Evolutionary conservation across 2,113 vertebrate species (phyloP), one percentile per base, ranked within the genome.

Genomic region (Psettodes erumei): DNA sequence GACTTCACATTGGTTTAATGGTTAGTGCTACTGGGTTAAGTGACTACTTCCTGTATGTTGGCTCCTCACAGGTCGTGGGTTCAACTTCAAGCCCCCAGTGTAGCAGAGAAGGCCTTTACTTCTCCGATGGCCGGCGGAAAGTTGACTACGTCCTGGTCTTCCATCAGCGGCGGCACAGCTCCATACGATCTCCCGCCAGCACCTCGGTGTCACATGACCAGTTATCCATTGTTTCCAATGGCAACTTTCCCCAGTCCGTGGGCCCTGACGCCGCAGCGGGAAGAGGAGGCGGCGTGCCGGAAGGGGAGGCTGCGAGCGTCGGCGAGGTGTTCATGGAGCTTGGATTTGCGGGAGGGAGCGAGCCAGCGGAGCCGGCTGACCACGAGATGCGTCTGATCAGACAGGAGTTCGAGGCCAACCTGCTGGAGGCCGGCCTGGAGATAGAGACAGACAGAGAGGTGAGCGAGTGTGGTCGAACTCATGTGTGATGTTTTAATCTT

Each of bases 61-160:
- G 0, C 28, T 56, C 13, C 50, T 38, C 33, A 0, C 86, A 93
- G 92, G 92, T 91, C 2, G 85, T 77, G 55, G 86, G 27, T 59
- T 37, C 88, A 8, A 2, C 71, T 5, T 61, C 79, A 81, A 94
- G 93, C 0, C 89, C 87, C 28, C 63, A 72, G 16, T 25, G 50
- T 43, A 0, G 77, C 18, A 38, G 25, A n/a, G 84, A 75, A 91
- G 93, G 94, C 58, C 94, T 95, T 90, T 95, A 92, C 86, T 98
- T 99, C 84, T 84, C 90, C 1, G 96, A 99, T 55, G 96, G 94
- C 83, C 94, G 91, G 70, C 95, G 96, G 73, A 99, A 98, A 87
- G 96, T 99, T 0, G 98, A 99, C 89, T 99, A 98, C 0, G 96
- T 99, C 27, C 87, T 99, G 18, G 95, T 94, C 18, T 98, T 96